Percentiles rank a stretch among this genome's conserved stretches.
Conservation (phyloP, 2,113 vertebrate species). For the Eolophus roseicapilla region DNA sequence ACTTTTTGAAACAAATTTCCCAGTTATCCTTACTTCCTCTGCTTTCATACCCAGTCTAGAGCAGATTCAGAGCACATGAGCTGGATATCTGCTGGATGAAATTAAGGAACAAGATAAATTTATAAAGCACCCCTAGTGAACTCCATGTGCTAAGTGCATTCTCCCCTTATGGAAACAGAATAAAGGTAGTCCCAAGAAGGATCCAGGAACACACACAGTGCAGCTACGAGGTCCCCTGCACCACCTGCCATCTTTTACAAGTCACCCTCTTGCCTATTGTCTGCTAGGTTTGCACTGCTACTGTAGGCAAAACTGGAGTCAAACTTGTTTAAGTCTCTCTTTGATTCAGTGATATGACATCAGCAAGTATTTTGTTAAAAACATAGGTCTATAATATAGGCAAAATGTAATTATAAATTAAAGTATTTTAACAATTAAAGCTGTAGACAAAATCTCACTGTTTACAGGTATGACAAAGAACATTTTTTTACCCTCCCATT, state of each 20-base stretch:
- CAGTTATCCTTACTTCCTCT: background rate
- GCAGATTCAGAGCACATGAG: background rate
- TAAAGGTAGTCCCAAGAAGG: background rate
- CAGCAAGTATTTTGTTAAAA: background rate
- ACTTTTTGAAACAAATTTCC: background rate
- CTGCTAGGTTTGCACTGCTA: background rate
- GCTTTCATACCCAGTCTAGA: background rate
- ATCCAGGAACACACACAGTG: background rate
- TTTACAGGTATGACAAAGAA: background rate
- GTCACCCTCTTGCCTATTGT: background rate
- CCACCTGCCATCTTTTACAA: background rate
- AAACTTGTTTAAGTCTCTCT: background rate
- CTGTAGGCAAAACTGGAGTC: background rate
- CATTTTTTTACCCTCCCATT: background rate
- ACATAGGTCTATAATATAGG: background rate
- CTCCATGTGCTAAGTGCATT: background rate
- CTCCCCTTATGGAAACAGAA: fast-evolving
- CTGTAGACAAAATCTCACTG: background rate
- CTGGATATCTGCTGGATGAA: background rate
- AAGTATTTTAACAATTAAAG: background rate
- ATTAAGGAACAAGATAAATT: background rate
- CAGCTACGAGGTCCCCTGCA: background rate
- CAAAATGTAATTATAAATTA: background rate
- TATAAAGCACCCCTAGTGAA: background rate
- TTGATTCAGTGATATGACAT: background rate